Conservation (phyloP, 2,797 vertebrate species). For the Caiman crocodilus region DNA sequence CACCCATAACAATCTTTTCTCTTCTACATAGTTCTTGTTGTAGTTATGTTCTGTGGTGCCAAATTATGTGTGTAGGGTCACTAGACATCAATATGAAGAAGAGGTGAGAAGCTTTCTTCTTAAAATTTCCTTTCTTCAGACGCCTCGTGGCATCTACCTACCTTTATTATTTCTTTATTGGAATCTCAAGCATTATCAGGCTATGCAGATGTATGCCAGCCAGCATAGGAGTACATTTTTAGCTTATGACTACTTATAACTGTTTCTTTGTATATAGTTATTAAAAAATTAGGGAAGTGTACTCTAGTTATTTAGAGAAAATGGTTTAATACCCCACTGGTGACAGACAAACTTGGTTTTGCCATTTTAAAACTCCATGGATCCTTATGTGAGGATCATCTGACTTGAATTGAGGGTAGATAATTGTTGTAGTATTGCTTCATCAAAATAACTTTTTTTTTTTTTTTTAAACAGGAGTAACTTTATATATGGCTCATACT, state of each 20-base stretch:
- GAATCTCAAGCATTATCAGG: not conserved
- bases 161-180: not conserved
- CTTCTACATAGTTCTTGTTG: not conserved
- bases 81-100: not conserved
- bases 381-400: not conserved
- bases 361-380: not conserved
- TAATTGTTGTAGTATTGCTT: not conserved
- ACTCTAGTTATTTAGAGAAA: not conserved
- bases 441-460: accelerated
- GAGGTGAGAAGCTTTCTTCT: not conserved
- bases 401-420: not conserved
- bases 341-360: not conserved
- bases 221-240: too few species aligned
- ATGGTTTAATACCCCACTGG: not conserved
- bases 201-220: not conserved
- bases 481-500: conserved; percentile 96
- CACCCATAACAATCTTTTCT: not conserved
- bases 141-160: not conserved
- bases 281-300: not conserved
- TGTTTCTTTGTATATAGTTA: not conserved
- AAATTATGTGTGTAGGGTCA: not conserved
- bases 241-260: too few species aligned
- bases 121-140: not conserved
- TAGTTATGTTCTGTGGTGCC: not conserved
- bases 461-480: conserved; percentile 88